A percentile compares a stretch with the other conserved stretches of the same genome.
These are phyloP conservation scores for Thomomys bottae DNA, from an alignment of 2,113 vertebrate species.

Conservation along the genomic window DNA sequence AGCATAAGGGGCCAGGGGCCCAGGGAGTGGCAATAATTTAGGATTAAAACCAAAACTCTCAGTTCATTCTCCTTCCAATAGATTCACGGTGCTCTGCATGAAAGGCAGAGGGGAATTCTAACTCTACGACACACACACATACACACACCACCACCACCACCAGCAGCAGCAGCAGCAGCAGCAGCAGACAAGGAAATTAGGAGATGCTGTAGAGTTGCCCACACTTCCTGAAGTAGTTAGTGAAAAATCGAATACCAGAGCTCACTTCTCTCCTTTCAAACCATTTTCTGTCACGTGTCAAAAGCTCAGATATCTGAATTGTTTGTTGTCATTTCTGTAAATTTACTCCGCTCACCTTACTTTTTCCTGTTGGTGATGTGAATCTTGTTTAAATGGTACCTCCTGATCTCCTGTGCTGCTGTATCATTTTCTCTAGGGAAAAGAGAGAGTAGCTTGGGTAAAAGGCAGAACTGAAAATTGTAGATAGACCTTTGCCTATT, in stretches of 20 bases:
- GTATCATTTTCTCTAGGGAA: conserved; percentile 69
- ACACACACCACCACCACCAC: too few relatives aligned
- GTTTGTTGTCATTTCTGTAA: neutral
- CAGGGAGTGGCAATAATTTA: neutral
- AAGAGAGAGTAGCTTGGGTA: conserved; percentile 68
- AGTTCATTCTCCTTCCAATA: neutral
- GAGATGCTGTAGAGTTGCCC: too few relatives aligned
- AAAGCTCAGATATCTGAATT: neutral
- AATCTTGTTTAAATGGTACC: neutral
- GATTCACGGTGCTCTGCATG: neutral
- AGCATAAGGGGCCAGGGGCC: neutral
- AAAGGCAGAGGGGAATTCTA: neutral
- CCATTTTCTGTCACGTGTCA: neutral
- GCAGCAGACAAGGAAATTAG: neutral
- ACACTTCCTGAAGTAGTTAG: neutral
- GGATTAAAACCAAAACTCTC: neutral
- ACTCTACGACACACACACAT: neutral
- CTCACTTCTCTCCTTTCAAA: neutral
- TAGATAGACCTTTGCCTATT: conserved; percentile 65
- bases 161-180: too few relatives aligned
- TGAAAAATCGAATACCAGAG: neutral
- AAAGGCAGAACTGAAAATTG: neutral
- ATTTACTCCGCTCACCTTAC: conserved; percentile 19
- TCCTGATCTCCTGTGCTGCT: neutral
- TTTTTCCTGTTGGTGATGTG: conserved; percentile 31